Conservation (phyloP, 2,797 vertebrate genomes). For the Rhinoraja longicauda region DNA sequence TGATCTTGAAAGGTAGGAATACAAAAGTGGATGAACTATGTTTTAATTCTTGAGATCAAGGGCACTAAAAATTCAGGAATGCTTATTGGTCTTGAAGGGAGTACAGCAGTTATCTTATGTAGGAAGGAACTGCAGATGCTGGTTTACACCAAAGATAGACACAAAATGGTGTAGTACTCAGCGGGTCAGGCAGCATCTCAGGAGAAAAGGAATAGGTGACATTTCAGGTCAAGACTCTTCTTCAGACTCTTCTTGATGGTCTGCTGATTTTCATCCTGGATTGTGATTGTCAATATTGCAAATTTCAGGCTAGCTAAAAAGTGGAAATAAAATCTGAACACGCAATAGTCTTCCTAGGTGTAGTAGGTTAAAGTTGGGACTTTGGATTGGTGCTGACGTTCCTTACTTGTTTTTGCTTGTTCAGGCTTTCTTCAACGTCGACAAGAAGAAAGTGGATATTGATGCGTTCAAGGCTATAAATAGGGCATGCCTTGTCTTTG, state of each 20-base stretch:
- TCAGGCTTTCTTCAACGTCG: slow-evolving; percentile 80
- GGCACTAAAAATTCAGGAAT: too few relatives aligned
- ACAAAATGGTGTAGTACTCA: too few relatives aligned
- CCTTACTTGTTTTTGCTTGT: slow-evolving; percentile 34
- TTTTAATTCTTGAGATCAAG: too few relatives aligned
- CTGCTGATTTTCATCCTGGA: neutral
- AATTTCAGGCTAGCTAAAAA: neutral
- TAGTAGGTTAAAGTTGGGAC: neutral
- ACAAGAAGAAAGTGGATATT: slow-evolving; percentile 65
- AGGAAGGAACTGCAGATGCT: too few relatives aligned
- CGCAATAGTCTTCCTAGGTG: neutral
- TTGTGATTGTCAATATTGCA: neutral
- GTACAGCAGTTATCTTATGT: too few relatives aligned
- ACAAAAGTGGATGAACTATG: too few relatives aligned
- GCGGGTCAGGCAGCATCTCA: too few relatives aligned
- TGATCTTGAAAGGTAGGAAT: too few relatives aligned
- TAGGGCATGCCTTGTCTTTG: slow-evolving; percentile 73
- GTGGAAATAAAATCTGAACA: neutral
- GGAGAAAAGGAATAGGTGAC: too few relatives aligned
- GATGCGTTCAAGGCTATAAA: slow-evolving; percentile 71
- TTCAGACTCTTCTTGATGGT: neutral
- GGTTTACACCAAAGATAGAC: too few relatives aligned
- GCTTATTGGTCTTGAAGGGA: too few relatives aligned
- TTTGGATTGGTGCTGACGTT: neutral
- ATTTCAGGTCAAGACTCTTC: too few relatives aligned